Conservation (phyloP, 2,797 vertebrate species). For the Limosa lapponica region DNA sequence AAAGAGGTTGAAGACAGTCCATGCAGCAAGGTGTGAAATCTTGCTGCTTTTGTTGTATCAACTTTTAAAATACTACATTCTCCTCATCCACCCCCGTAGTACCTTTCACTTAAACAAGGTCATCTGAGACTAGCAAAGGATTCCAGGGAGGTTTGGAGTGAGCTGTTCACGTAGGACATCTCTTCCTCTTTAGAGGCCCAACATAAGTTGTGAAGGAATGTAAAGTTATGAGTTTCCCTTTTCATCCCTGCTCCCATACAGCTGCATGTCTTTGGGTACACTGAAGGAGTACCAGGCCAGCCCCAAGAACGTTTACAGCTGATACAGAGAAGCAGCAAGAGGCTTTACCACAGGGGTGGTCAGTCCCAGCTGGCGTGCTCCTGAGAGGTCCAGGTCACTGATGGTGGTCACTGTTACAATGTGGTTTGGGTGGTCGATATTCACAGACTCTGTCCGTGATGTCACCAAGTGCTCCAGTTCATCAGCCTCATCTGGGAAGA, state of each 20-base stretch:
- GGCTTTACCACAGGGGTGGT: constrained; percentile 68
- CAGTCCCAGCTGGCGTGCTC: constrained; percentile 77
- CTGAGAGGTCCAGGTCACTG: constrained; percentile 90
- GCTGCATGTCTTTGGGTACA: background rate
- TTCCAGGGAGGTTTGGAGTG: background rate
- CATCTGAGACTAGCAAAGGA: background rate
- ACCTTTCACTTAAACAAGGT: background rate
- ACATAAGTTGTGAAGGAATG: background rate
- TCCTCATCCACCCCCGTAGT: background rate
- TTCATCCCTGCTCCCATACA: background rate
- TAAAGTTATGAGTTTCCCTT: background rate
- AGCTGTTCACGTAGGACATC: background rate
- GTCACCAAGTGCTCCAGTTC: constrained; percentile 89
- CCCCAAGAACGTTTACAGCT: background rate
- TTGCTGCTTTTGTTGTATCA: background rate
- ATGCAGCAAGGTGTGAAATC: background rate
- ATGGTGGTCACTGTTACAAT: constrained; percentile 95
- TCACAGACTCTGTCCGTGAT: constrained; percentile 82
- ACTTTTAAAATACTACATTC: background rate
- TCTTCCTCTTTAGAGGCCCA: background rate
- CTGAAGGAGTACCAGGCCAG: background rate
- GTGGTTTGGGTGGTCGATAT: constrained; percentile 94
- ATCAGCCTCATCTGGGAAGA: constrained; percentile 83
- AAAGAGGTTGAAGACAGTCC: background rate
- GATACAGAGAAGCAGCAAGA: background rate